Evolutionary conservation across 2,888 invertebrate species (phyloP), one percentile per base, ranked within the genome.

Genomic region (Iphiclides podalirius): DNA sequence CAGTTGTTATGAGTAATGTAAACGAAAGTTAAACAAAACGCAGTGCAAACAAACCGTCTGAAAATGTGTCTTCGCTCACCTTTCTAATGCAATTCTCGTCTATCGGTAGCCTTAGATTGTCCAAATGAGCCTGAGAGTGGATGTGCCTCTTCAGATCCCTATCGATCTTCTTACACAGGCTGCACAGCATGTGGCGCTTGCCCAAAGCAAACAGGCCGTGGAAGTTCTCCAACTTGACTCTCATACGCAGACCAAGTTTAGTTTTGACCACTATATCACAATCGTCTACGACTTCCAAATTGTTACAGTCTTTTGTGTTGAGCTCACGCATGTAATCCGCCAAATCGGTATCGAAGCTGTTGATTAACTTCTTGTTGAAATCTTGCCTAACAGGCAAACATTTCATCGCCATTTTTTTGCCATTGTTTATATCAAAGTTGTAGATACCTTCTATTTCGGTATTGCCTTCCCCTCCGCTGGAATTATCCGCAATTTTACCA

Each of bases 11-110:
- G n/a, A n/a, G n/a, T n/a, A n/a, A n/a, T n/a, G n/a, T n/a, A n/a
- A n/a, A n/a, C n/a, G n/a, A n/a, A n/a, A n/a, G n/a, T n/a, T n/a
- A n/a, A n/a, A n/a, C n/a, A n/a, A n/a, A n/a, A n/a, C n/a, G n/a
- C n/a, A n/a, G n/a, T n/a, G n/a, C n/a, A n/a, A n/a, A n/a, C n/a
- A n/a, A n/a, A n/a, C n/a, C n/a, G n/a, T n/a, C n/a, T n/a, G n/a
- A n/a, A n/a, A n/a, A n/a, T n/a, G n/a, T n/a, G n/a, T n/a, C n/a
- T n/a, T n/a, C n/a, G 4, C 34, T 44, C 15, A 49, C 49, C 49
- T 44, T 12, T 17, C 49, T 15, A 2, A 43, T 44, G 17, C 43
- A 33, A 13, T 49, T 20, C 8, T 28, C 39, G 20, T 49, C 23
- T 6, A 49, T 43, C 2, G 49, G 49, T n/a, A 43, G 12, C 0